Evolutionary conservation across 2,888 invertebrate genomes (phyloP), one percentile per base, ranked within the genome.

Genomic region (Electrophaes corylata): DNA sequence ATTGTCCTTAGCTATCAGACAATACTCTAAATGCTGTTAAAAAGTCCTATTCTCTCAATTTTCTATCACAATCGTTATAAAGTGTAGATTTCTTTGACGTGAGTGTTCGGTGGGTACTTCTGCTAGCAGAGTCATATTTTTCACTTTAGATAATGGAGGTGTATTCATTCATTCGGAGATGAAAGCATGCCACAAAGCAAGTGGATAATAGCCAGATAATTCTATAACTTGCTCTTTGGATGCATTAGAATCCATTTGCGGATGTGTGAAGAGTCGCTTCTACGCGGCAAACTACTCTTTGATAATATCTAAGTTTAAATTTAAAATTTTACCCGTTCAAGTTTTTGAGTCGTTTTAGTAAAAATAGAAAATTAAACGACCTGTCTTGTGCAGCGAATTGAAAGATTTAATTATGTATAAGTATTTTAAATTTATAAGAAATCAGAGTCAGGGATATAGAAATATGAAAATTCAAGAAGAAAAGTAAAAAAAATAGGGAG

Each of bases 171-270:
- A 60, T 69, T 72, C 67, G 67, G 75, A 83, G 81, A 86, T 85
- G 82, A 84, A 85, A 83, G 83, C 71, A 67, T 66, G 71, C 72
- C 83, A 53, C 91, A 91, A 91, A 91, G 91, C 86, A 74, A 91
- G 91, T 85, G 88, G 76, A 69, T 90, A 91, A 91, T 91, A 88
- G 87, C 82, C 80, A 84, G 86, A 88, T 85, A 82, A 87, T 88
- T 87, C 83, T 68, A 74, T 76, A 78, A 83, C 82, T 76, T 79
- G 75, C 84, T 76, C 81, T 79, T 43, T 57, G 62, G 60, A 66
- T 76, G 84, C 88, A 88, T 88, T 88, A 84, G 76, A 73, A 72
- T 88, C 84, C 89, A 88, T 89, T 84, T 84, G 83, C 52, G 52
- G 60, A 61, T 66, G 62, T 46, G 40, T 60, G 53, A 45, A 67